Evolutionary conservation across 2,113 vertebrate species (phyloP).

Genomic region (Dromiciops gliroides): DNA sequence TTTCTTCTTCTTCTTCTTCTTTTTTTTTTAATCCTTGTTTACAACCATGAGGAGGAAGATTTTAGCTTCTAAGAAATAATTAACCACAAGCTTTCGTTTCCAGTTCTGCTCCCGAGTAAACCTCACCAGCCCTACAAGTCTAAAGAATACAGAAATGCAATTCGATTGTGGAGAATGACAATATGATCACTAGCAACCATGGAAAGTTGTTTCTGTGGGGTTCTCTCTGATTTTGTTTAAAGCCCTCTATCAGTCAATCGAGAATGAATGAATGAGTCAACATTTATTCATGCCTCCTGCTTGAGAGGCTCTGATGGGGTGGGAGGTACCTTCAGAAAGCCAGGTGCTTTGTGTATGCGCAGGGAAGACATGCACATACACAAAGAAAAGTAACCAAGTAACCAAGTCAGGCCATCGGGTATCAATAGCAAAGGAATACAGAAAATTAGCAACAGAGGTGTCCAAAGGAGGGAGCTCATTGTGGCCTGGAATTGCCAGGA

Average conservation of each 20-base stretch:
- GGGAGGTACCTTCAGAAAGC: background rate
- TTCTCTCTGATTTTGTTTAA: slow-evolving; percentile 62
- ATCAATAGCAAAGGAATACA: background rate
- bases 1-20: background rate
- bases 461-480: background rate
- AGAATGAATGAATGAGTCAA: background rate
- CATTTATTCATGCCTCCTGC: background rate
- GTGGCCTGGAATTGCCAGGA: background rate
- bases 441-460: background rate
- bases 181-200: slow-evolving; percentile 29
- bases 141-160: slow-evolving; percentile 47
- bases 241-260: slow-evolving; percentile 12
- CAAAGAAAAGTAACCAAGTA: background rate
- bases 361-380: background rate
- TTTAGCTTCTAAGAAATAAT: slow-evolving; percentile 81
- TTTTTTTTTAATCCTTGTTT: slow-evolving; percentile 24
- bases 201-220: background rate
- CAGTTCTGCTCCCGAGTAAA: slow-evolving; percentile 77
- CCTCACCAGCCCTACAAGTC: slow-evolving; percentile 66
- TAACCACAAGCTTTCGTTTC: slow-evolving; percentile 77
- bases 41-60: slow-evolving; percentile 68
- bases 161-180: slow-evolving; percentile 67
- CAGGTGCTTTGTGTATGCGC: too few species aligned
- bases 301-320: background rate
- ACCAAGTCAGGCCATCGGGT: background rate